Percentiles rank a stretch among this genome's conserved stretches.
phyloP scores from a whole-genome alignment of 2,888 invertebrate genomes.

The Orthonychiurus folsomi region DNA sequence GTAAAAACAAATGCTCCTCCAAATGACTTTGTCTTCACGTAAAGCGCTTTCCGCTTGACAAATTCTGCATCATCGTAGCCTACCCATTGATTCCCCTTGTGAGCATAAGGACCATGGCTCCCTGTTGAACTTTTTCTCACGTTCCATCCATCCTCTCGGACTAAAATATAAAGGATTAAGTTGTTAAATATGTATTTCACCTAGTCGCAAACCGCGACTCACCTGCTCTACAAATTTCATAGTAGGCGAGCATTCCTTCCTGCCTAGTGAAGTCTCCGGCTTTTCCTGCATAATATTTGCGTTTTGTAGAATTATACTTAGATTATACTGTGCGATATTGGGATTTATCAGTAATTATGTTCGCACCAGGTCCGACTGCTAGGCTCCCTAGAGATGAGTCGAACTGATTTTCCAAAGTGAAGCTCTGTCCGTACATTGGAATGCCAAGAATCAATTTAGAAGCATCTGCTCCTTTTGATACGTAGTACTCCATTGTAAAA shows the following conservation, averaged over 20 bases:
- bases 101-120: slow-evolving; percentile 65
- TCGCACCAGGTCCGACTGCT: slow-evolving; percentile 55
- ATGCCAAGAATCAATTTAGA: slow-evolving; percentile 70
- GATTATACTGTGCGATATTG: too few relatives aligned
- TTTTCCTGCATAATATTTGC: slow-evolving; percentile 57
- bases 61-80: slow-evolving; percentile 63
- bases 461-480: slow-evolving; percentile 52
- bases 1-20: slow-evolving; percentile 83
- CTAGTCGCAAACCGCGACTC: slow-evolving; percentile 32
- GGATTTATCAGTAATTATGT: too few relatives aligned
- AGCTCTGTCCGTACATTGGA: slow-evolving; percentile 82
- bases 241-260: slow-evolving; percentile 78
- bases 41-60: slow-evolving; percentile 52
- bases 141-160: slow-evolving; percentile 51
- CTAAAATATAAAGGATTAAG: slow-evolving; percentile 18
- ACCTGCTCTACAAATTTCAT: slow-evolving; percentile 64
- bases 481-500: slow-evolving; percentile 44
- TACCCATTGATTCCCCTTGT: slow-evolving; percentile 75
- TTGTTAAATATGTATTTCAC: background rate
- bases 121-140: slow-evolving; percentile 51
- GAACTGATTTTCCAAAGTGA: slow-evolving; percentile 52
- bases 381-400: slow-evolving; percentile 52
- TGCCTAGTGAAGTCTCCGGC: slow-evolving; percentile 73
- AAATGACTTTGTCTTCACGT: slow-evolving; percentile 61
- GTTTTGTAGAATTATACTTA: too few relatives aligned